Percentiles rank a stretch among this genome's conserved stretches.
These are phyloP conservation scores for Pristionchus entomophagus DNA, from an alignment of 2,888 invertebrate genomes.

Conservation along the genomic window DNA sequence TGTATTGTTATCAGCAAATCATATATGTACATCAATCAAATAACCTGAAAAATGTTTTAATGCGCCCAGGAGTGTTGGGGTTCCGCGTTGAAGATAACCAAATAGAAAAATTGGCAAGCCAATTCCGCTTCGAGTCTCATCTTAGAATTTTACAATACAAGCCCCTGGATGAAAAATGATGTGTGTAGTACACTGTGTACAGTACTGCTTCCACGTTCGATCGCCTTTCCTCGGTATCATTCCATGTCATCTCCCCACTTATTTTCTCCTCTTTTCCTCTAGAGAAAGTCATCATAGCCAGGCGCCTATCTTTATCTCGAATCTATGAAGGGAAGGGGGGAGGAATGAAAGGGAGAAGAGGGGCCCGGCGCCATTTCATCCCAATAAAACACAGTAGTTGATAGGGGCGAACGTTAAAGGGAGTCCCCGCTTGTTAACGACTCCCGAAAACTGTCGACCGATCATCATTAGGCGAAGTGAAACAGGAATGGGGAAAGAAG, in stretches of 20 bases:
- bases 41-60: too few relatives aligned
- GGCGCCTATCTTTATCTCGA: slow-evolving; percentile 41
- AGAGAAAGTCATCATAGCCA: slow-evolving; percentile 23
- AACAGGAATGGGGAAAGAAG: background rate
- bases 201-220: too few relatives aligned
- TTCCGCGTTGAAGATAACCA: too few relatives aligned
- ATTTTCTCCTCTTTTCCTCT: background rate
- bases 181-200: too few relatives aligned
- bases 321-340: slow-evolving; percentile 16
- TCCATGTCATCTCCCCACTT: slow-evolving; percentile 20
- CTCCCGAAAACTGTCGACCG: slow-evolving; percentile 27
- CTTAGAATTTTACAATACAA: too few relatives aligned
- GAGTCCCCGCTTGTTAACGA: background rate
- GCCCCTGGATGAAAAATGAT: too few relatives aligned
- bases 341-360: background rate
- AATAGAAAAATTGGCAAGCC: too few relatives aligned
- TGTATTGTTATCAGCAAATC: too few relatives aligned
- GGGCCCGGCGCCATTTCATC: background rate
- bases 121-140: too few relatives aligned
- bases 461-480: slow-evolving; percentile 18
- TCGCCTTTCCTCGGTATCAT: background rate
- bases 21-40: too few relatives aligned
- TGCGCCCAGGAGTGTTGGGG: too few relatives aligned
- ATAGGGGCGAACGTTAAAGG: background rate
- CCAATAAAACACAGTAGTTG: slow-evolving; percentile 16